phyloP scores from a whole-genome alignment of 2,888 invertebrate species.

The Trichogramma evanescens region DNA sequence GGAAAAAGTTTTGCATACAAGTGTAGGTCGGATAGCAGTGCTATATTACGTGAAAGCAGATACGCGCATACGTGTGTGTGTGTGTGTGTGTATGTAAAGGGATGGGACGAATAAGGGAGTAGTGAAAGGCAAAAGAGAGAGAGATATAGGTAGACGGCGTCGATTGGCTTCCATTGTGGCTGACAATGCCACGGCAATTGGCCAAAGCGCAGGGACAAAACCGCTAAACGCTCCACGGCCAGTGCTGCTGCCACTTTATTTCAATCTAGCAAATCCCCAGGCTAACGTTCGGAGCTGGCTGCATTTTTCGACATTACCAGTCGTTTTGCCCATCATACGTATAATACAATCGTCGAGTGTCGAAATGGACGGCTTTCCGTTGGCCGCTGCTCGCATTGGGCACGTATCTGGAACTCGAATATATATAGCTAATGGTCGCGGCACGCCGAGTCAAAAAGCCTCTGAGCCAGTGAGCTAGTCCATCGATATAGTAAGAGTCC shows the following conservation, averaged over 20 bases:
- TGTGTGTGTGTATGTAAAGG: conserved; percentile 13
- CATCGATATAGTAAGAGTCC: too few species aligned
- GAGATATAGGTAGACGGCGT: conserved; percentile 36
- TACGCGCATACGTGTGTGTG: neutral
- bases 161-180: conserved; percentile 49
- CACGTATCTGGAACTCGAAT: neutral
- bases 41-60: neutral
- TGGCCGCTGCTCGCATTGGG: neutral
- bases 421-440: conserved; percentile 1
- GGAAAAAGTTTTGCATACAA: too few species aligned
- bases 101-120: conserved; percentile 7
- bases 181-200: conserved; percentile 50
- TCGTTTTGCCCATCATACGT: neutral
- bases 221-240: conserved; percentile 49
- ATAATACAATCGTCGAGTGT: too few species aligned
- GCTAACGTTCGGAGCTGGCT: conserved; percentile 40
- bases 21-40: too few species aligned
- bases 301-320: conserved; percentile 41
- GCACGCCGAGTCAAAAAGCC: neutral
- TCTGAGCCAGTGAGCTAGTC: too few species aligned
- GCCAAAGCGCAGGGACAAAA: conserved; percentile 48
- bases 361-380: conserved; percentile 32
- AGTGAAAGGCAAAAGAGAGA: conserved; percentile 22
- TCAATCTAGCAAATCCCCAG: conserved; percentile 45
- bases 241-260: conserved; percentile 47